phyloP scores from a whole-genome alignment of 1,140 invertebrate species.

The Pararge aegeria region DNA sequence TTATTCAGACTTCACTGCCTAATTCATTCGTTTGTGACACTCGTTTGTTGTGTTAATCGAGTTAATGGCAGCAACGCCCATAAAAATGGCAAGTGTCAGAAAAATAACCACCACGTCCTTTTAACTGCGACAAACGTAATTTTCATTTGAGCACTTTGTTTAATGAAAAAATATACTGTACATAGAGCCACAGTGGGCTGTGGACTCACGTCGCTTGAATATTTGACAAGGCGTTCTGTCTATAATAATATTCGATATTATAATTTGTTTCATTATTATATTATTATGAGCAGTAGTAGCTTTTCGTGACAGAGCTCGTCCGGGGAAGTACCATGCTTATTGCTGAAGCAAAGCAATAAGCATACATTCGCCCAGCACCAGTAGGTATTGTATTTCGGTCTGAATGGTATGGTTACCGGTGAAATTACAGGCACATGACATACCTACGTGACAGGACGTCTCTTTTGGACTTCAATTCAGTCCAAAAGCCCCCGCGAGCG shows the following conservation, averaged over 20 bases:
- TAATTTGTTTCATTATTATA: no score
- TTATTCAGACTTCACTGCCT: not conserved
- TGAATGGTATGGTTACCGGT: no score
- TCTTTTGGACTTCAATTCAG: no score
- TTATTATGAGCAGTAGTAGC: no score
- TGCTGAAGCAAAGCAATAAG: no score
- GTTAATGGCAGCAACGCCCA: not conserved
- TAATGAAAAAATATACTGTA: slow-evolving; percentile 5
- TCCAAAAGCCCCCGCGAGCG: no score
- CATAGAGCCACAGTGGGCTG: not conserved
- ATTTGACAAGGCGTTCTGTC: not conserved
- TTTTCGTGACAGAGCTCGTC: no score
- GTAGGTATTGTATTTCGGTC: no score
- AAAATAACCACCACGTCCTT: not conserved
- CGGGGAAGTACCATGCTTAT: no score
- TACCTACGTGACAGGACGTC: no score
- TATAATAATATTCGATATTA: not conserved
- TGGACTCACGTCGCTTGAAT: not conserved
- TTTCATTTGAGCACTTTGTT: slow-evolving; percentile 1
- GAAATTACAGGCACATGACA: no score
- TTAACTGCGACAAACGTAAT: not conserved
- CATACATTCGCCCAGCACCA: no score
- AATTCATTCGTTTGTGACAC: not conserved
- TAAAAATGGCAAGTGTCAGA: not conserved
- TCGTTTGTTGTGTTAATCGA: not conserved